Evolutionary conservation across 2,797 vertebrate species (phyloP).

Genomic region (Coracias cyanogaster): DNA sequence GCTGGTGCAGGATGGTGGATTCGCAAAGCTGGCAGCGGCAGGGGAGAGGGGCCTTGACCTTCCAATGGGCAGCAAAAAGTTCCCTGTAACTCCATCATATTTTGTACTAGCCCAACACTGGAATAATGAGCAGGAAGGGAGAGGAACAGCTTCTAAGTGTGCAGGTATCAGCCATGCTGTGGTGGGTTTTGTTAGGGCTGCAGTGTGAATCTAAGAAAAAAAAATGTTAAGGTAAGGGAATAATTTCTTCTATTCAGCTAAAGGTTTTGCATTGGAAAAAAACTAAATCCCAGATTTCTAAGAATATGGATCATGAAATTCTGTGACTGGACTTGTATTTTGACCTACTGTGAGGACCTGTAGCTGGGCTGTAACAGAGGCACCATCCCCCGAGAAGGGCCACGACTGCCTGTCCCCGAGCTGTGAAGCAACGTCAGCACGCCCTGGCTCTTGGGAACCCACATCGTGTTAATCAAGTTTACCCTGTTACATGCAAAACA

Average conservation of each 20-base stretch:
- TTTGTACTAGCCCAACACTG: not conserved
- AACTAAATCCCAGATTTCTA: not conserved
- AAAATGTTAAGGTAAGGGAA: not conserved
- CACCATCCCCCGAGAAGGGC: accelerated
- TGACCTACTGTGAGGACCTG: not conserved
- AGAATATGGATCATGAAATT: not conserved
- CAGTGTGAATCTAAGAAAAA: not conserved
- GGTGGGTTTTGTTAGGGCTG: not conserved
- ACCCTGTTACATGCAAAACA: not conserved
- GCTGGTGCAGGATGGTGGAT: not conserved
- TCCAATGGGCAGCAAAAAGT: not conserved
- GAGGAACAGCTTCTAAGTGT: not conserved
- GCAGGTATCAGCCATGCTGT: not conserved
- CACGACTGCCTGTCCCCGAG: not conserved
- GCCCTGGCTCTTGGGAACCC: not conserved
- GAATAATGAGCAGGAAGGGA: not conserved
- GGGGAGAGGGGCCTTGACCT: not conserved
- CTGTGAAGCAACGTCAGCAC: not conserved
- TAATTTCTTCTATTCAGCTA: not conserved
- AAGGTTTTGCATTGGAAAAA: not conserved
- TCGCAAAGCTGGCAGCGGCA: not conserved
- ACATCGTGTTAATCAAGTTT: not conserved
- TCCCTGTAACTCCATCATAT: not conserved
- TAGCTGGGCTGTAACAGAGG: not conserved
- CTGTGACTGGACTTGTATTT: not conserved